Evolutionary conservation across 2,113 vertebrate genomes (phyloP).

Genomic region (Clarias gariepinus): DNA sequence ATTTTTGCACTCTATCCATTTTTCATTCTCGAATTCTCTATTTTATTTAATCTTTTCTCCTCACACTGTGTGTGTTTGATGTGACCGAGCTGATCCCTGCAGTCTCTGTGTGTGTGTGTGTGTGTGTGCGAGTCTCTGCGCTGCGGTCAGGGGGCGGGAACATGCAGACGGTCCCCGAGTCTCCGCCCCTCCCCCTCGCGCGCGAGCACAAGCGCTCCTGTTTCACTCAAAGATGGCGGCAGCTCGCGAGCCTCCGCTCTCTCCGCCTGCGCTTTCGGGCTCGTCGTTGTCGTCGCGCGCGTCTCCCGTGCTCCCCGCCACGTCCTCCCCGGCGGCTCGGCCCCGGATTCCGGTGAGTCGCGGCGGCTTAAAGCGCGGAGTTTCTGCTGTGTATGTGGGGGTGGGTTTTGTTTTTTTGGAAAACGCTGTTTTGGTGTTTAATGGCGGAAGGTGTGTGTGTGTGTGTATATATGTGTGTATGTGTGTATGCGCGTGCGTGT

Average conservation of each 20-base stretch:
- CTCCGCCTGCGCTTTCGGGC: slow-evolving; percentile 75
- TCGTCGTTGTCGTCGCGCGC: slow-evolving; percentile 78
- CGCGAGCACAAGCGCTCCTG: slow-evolving; percentile 75
- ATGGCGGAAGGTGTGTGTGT: slow-evolving; percentile 22
- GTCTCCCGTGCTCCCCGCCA: slow-evolving; percentile 66
- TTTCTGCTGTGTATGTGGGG: no score
- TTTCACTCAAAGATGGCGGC: slow-evolving; percentile 84
- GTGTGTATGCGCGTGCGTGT: background rate
- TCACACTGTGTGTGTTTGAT: background rate
- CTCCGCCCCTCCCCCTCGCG: slow-evolving; percentile 77
- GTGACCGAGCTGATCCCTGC: background rate
- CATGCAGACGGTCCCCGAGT: slow-evolving; percentile 75
- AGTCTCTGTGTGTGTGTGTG: no score
- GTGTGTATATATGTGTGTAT: background rate
- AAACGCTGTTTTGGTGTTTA: slow-evolving; percentile 32
- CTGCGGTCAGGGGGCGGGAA: background rate
- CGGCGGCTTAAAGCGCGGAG: slow-evolving; percentile 2
- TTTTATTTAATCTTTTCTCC: background rate
- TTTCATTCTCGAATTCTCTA: background rate
- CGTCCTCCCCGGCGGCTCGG: slow-evolving; percentile 66
- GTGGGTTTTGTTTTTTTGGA: background rate
- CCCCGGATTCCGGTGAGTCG: slow-evolving; percentile 73
- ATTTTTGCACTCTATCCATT: background rate
- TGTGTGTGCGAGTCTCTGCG: background rate
- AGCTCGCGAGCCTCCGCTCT: slow-evolving; percentile 74